phyloP scores from a whole-genome alignment of 1,140 invertebrate genomes.

The Aphis gossypii region DNA sequence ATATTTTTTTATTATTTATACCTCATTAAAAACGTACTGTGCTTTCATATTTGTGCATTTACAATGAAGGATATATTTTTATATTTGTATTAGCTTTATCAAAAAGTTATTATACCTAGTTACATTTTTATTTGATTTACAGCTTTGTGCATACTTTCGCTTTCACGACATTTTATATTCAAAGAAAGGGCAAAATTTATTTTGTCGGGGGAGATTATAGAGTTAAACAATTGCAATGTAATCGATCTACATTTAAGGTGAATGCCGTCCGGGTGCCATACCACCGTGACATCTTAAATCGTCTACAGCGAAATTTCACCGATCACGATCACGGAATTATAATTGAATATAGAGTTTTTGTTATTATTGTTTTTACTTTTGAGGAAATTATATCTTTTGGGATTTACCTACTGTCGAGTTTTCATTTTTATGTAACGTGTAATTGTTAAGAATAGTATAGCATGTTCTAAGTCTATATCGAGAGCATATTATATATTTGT shows the following conservation, averaged over 20 bases:
- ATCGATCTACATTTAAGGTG: constrained; percentile 38
- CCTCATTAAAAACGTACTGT: background rate
- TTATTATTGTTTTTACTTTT: constrained; percentile 39
- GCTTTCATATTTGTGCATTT: background rate
- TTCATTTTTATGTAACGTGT: constrained; percentile 22
- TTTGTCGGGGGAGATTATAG: constrained; percentile 30
- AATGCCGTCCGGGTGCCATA: constrained; percentile 14
- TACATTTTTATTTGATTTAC: background rate
- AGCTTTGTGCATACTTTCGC: constrained; percentile 15
- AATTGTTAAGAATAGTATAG: background rate
- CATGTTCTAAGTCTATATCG: background rate
- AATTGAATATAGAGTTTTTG: constrained; percentile 10
- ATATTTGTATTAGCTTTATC: background rate
- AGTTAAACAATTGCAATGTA: constrained; percentile 45
- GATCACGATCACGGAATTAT: constrained; percentile 48
- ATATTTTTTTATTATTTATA: background rate
- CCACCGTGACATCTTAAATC: constrained; percentile 46
- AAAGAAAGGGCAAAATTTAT: constrained; percentile 4
- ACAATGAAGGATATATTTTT: background rate
- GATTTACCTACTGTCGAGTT: background rate
- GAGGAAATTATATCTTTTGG: background rate
- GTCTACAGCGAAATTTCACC: constrained; percentile 32
- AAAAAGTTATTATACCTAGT: background rate
- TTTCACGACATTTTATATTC: background rate
- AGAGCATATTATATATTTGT: background rate